phyloP scores from a whole-genome alignment of 2,797 vertebrate genomes.

The Anisognathus igniventris region DNA sequence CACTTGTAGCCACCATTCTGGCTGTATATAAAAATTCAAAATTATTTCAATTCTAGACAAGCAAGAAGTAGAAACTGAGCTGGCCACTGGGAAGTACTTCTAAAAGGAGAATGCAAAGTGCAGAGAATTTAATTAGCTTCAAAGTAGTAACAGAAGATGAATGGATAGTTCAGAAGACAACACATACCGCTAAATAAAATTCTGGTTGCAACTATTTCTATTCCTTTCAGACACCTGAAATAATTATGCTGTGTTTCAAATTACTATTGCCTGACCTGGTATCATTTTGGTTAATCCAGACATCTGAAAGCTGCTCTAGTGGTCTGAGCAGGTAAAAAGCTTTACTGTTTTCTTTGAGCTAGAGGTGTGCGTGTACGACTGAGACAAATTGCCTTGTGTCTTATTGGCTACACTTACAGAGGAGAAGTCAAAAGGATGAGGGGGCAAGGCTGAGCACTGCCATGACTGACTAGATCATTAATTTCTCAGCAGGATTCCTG shows the following conservation, averaged over 20 bases:
- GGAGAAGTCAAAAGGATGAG: neutral
- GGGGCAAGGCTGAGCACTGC: neutral
- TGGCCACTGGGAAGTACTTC: neutral
- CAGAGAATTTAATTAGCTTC: neutral
- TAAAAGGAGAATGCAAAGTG: neutral
- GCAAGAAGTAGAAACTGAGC: neutral
- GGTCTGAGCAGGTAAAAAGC: neutral
- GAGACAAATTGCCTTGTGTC: neutral
- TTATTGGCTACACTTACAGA: neutral
- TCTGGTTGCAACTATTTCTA: neutral
- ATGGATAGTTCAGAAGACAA: neutral
- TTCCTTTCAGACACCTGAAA: neutral
- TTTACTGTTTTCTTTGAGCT: neutral
- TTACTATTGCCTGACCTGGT: neutral
- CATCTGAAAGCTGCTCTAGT: neutral
- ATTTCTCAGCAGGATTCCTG: neutral
- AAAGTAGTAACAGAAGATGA: neutral
- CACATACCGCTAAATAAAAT: neutral
- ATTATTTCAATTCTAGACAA: neutral
- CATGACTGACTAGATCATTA: neutral
- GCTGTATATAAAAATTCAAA: neutral
- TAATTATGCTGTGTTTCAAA: neutral
- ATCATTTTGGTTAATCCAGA: neutral
- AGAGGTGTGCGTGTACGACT: rapidly evolving
- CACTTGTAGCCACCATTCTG: neutral